Percentiles rank a stretch among this genome's conserved stretches.
Evolutionary conservation across 2,113 vertebrate genomes (phyloP).

Genomic region (Corythoichthys haematopterus): DNA sequence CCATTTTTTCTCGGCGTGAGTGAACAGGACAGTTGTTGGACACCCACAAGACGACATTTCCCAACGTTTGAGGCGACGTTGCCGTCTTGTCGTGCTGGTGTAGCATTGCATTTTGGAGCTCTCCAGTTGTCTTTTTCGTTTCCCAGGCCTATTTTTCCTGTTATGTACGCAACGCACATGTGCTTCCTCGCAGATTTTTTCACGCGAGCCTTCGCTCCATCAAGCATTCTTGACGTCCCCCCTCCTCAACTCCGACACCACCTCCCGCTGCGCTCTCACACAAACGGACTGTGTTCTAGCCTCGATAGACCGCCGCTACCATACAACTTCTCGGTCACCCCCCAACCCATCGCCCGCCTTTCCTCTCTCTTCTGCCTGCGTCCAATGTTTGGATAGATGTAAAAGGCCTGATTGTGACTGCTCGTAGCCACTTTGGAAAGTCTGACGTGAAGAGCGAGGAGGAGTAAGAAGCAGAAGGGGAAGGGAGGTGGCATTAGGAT

Average conservation of each 20-base stretch:
- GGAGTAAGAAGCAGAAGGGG: constrained; percentile 40
- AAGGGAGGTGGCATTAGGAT: constrained; percentile 24
- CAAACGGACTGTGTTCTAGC: constrained; percentile 1
- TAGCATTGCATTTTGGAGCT: not conserved
- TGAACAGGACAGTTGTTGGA: not conserved
- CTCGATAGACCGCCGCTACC: not conserved
- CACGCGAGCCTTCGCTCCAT: constrained; percentile 26
- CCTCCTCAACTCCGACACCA: constrained; percentile 10
- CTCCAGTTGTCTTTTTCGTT: constrained; percentile 19
- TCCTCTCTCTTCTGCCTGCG: constrained; percentile 28
- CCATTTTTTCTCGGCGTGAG: not conserved
- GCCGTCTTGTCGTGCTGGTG: not conserved
- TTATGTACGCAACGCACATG: constrained; percentile 18
- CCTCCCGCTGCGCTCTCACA: constrained; percentile 1
- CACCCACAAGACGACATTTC: not conserved
- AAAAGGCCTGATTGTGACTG: constrained; percentile 76
- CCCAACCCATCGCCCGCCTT: constrained; percentile 28
- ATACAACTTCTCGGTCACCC: not conserved
- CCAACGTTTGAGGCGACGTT: not conserved
- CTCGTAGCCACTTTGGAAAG: constrained; percentile 70
- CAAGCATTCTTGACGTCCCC: constrained; percentile 21
- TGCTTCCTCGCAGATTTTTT: constrained; percentile 33
- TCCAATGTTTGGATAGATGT: constrained; percentile 69
- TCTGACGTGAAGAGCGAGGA: constrained; percentile 69
- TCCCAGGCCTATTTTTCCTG: not conserved